Conservation (phyloP, 2,797 vertebrate species). For the Sparidentex hasta region DNA sequence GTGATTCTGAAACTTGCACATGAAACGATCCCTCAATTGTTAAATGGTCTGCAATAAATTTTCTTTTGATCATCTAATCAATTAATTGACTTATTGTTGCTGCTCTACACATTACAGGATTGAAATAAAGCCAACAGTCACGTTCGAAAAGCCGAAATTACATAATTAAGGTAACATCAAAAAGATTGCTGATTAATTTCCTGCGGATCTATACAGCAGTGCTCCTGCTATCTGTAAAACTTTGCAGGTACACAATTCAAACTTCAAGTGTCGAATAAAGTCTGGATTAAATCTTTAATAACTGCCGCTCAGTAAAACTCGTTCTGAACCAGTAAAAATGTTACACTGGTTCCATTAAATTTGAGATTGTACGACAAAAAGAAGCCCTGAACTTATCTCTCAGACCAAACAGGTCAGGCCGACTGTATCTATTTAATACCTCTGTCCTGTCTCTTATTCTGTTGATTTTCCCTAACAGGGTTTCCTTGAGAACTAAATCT, state of each 20-base stretch:
- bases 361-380: slow-evolving; percentile 24
- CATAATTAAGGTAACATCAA: background rate
- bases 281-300: background rate
- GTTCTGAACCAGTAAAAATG: background rate
- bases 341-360: background rate
- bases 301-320: background rate
- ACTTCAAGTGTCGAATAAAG: background rate
- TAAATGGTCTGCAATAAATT: no score
- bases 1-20: no score
- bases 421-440: slow-evolving; percentile 75
- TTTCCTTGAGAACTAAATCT: slow-evolving; percentile 89
- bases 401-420: slow-evolving; percentile 48
- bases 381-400: slow-evolving; percentile 25
- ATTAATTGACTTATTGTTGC: no score
- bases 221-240: background rate
- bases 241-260: background rate
- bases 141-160: background rate
- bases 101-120: no score
- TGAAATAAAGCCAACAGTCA: background rate
- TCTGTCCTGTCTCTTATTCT: slow-evolving; percentile 72
- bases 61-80: no score
- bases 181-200: background rate
- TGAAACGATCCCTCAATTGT: no score
- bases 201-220: background rate
- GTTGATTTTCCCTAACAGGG: slow-evolving; percentile 83